phyloP scores from a whole-genome alignment of 2,797 vertebrate species.

The Sandelia bainsii region DNA sequence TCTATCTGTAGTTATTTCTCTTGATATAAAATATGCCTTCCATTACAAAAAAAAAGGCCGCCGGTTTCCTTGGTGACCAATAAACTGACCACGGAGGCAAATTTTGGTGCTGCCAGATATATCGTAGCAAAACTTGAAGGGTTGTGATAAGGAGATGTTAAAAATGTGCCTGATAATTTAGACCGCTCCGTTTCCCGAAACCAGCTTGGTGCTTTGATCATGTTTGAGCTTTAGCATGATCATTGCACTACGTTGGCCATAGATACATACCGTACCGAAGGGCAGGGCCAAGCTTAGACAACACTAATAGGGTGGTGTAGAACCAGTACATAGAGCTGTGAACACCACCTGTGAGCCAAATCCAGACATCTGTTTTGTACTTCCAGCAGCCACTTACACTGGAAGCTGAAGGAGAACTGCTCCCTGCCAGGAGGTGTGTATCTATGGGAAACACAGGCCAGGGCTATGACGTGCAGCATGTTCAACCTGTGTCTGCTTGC shows the following conservation, averaged over 20 bases:
- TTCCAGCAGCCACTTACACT: constrained; percentile 20
- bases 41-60: constrained; percentile 51
- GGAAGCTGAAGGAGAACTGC: constrained; percentile 7
- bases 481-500: constrained; percentile 68
- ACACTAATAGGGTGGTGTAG: not conserved
- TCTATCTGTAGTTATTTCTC: constrained; percentile 77
- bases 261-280: constrained; percentile 43
- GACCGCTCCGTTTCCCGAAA: constrained; percentile 59
- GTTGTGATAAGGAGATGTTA: constrained; percentile 45
- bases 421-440: constrained; percentile 35
- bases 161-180: constrained; percentile 77
- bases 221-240: constrained; percentile 27
- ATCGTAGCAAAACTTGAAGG: constrained; percentile 81
- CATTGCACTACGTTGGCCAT: constrained; percentile 36
- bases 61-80: constrained; percentile 62
- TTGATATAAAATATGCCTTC: constrained; percentile 80
- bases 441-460: constrained; percentile 67
- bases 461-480: constrained; percentile 69
- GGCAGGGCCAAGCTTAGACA: constrained; percentile 19
- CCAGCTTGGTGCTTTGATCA: constrained; percentile 42
- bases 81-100: constrained; percentile 63
- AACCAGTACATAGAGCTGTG: constrained; percentile 4
- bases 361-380: constrained; percentile 42
- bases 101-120: constrained; percentile 77
- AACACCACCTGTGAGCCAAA: constrained; percentile 34